Conservation (phyloP, 2,797 vertebrate genomes). For the Parauchenoglanis punctatus region DNA sequence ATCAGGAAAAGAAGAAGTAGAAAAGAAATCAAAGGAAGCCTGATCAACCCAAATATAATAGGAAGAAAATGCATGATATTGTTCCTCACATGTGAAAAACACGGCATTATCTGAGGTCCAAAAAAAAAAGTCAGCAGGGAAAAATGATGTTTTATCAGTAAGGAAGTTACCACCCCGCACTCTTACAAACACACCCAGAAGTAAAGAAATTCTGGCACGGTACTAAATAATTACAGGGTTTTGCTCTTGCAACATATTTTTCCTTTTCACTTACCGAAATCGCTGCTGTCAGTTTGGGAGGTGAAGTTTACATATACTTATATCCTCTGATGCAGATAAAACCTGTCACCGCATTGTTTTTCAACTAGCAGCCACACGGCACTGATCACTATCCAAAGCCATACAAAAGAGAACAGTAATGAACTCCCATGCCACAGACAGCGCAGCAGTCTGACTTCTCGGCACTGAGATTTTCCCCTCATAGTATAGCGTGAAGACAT, state of each 20-base stretch:
- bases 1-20: conserved; percentile 5
- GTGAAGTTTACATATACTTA: conserved; percentile 21
- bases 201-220: conserved; percentile 4
- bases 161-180: conserved; percentile 40
- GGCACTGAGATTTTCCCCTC: neutral
- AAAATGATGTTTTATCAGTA: conserved; percentile 31
- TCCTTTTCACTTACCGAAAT: conserved; percentile 22
- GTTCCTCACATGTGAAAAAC: neutral
- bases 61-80: neutral
- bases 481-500: neutral
- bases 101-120: neutral
- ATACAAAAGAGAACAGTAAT: conserved; percentile 21
- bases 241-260: conserved; percentile 19
- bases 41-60: no score
- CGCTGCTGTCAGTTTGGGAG: conserved; percentile 2
- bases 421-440: conserved; percentile 23
- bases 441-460: conserved; percentile 4
- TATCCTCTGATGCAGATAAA: conserved; percentile 20
- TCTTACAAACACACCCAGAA: conserved; percentile 1
- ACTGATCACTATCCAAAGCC: conserved; percentile 19
- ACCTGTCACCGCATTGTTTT: conserved; percentile 25
- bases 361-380: conserved; percentile 15
- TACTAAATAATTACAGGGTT: neutral
- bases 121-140: neutral
- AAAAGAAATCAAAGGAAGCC: neutral